Conservation (phyloP, 1,140 invertebrate genomes). For the Conus ventricosus region DNA sequence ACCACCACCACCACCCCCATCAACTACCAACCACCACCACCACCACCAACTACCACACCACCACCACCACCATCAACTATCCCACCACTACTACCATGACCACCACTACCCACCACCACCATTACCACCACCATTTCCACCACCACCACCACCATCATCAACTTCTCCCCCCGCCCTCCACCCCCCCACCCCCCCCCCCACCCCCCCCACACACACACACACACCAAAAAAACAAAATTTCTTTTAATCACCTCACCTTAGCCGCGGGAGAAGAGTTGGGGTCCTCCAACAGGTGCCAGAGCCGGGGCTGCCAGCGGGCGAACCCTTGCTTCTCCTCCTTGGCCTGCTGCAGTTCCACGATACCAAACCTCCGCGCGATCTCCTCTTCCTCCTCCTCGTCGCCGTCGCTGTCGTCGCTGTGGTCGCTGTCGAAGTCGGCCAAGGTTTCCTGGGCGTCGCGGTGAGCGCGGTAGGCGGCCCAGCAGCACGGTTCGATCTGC, state of each 20-base stretch:
- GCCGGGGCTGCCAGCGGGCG: slow-evolving; percentile 60
- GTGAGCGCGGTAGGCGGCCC: slow-evolving; percentile 70
- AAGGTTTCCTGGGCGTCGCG: slow-evolving; percentile 72
- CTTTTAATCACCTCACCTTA: slow-evolving; percentile 60
- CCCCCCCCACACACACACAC: too few relatives aligned
- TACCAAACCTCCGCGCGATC: slow-evolving; percentile 64
- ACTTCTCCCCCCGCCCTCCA: too few relatives aligned
- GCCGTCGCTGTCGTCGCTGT: slow-evolving; percentile 43
- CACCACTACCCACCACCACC: too few relatives aligned
- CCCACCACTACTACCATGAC: too few relatives aligned
- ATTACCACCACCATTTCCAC: too few relatives aligned
- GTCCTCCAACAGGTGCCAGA: slow-evolving; percentile 72
- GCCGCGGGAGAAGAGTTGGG: slow-evolving; percentile 65
- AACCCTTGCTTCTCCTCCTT: slow-evolving; percentile 51
- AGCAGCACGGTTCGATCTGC: slow-evolving; percentile 74
- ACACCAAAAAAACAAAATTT: background rate
- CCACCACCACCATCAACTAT: background rate
- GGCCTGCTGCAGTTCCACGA: slow-evolving; percentile 59
- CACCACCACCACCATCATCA: too few relatives aligned
- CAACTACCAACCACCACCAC: too few relatives aligned
- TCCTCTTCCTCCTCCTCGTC: slow-evolving; percentile 49
- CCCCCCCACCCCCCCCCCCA: too few relatives aligned
- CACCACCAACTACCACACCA: too few relatives aligned
- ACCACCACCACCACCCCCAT: too few relatives aligned
- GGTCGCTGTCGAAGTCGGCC: slow-evolving; percentile 61